These are phyloP conservation scores for Lacerta bilineata DNA, from an alignment of 2,797 vertebrate species.

Conservation along the genomic window DNA sequence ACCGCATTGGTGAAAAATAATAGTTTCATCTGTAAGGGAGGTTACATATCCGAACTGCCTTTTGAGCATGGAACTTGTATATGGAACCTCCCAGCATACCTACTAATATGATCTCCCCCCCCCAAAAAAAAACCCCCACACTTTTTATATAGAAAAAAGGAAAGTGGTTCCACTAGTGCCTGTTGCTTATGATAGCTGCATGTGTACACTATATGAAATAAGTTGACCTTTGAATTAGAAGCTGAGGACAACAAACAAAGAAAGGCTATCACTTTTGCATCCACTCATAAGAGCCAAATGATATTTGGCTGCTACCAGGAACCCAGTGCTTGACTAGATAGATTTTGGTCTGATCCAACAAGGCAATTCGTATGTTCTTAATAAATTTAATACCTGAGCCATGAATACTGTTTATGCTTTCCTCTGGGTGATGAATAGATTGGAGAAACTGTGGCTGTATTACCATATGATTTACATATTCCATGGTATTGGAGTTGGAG, in stretches of 20 bases:
- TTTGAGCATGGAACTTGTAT: not conserved
- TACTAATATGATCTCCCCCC: not conserved
- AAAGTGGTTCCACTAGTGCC: not conserved
- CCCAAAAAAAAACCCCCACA: too few relatives aligned
- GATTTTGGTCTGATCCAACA: conserved; percentile 13
- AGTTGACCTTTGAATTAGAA: not conserved
- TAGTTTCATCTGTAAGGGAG: not conserved
- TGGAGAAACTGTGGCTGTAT: conserved; percentile 90
- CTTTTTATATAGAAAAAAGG: too few relatives aligned
- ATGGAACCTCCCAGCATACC: not conserved
- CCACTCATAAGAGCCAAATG: not conserved
- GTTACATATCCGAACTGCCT: not conserved
- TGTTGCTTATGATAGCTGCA: not conserved
- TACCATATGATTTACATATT: conserved; percentile 87
- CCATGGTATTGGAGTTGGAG: conserved; percentile 81
- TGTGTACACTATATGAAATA: not conserved
- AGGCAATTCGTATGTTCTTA: not conserved
- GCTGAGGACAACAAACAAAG: not conserved
- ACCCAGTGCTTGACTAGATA: not conserved
- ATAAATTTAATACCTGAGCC: conserved; percentile 82
- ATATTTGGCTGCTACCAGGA: not conserved
- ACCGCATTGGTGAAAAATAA: too few relatives aligned
- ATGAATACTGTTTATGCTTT: conserved; percentile 78
- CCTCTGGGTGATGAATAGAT: conserved; percentile 84
- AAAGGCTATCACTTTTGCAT: not conserved